phyloP scores from a whole-genome alignment of 1,140 invertebrate genomes.

The Drosophila trapezifrons region DNA sequence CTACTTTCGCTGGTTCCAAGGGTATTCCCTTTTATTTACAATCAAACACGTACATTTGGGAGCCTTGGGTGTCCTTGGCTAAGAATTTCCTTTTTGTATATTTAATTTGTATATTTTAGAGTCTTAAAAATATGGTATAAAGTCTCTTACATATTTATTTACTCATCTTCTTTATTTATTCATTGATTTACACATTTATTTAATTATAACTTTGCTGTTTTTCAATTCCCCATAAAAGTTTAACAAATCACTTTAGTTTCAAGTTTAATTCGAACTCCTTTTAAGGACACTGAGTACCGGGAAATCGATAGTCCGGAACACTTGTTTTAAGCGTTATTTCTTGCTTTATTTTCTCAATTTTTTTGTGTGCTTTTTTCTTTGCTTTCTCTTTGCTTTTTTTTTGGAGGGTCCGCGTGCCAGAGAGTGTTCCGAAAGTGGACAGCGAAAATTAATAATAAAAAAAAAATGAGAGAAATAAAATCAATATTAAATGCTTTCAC shows the following conservation, averaged over 20 bases:
- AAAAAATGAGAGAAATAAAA: constrained; percentile 26
- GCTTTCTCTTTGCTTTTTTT: constrained; percentile 2
- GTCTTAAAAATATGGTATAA: no score
- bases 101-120: neutral
- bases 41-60: neutral
- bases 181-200: neutral
- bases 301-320: neutral
- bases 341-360: neutral
- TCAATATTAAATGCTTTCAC: constrained; percentile 51
- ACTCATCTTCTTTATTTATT: neutral
- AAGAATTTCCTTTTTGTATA: neutral
- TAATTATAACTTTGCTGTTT: neutral
- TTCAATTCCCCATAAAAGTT: neutral
- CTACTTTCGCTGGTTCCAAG: neutral
- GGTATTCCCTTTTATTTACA: constrained; percentile 8
- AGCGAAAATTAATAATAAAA: constrained; percentile 19
- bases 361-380: neutral
- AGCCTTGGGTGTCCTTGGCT: neutral
- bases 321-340: neutral
- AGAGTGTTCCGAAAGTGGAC: constrained; percentile 9
- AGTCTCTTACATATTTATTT: neutral
- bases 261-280: neutral
- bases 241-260: neutral
- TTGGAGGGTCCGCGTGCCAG: neutral
- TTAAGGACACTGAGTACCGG: neutral